Conservation (phyloP, 2,888 invertebrate genomes). For the Carpatolechia fugitivella region DNA sequence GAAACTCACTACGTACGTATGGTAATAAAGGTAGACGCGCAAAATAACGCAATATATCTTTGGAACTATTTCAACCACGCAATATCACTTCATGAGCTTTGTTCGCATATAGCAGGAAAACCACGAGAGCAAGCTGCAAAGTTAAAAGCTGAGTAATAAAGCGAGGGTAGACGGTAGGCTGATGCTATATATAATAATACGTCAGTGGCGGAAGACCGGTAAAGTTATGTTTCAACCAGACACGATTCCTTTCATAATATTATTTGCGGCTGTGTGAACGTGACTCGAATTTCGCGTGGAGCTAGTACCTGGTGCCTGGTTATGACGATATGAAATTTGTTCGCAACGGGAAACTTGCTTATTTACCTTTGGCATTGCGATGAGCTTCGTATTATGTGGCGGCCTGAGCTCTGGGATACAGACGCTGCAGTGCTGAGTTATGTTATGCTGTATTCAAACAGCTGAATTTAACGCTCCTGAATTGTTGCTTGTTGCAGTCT, state of each 20-base stretch:
- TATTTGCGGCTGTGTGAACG: conserved; percentile 60
- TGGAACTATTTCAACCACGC: conserved; percentile 1
- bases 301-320: conserved; percentile 45
- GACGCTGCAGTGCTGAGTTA: conserved; percentile 1
- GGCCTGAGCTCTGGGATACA: conserved; percentile 11
- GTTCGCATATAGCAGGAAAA: background rate
- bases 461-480: conserved; percentile 1
- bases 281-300: conserved; percentile 49
- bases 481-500: background rate
- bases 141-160: conserved; percentile 11
- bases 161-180: background rate
- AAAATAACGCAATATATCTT: background rate
- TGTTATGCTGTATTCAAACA: conserved; percentile 9
- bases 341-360: conserved; percentile 53
- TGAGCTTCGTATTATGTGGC: conserved; percentile 24
- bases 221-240: conserved; percentile 58
- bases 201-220: conserved; percentile 35
- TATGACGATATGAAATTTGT: conserved; percentile 60
- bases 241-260: conserved; percentile 65
- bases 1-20: background rate
- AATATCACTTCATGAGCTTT: background rate
- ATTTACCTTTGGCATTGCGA: conserved; percentile 54
- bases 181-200: conserved; percentile 22
- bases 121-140: conserved; percentile 6
- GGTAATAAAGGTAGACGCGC: background rate